Base-by-base conservation (phyloP, 2,113 vertebrate species). In the Sus scrofa region DNA sequence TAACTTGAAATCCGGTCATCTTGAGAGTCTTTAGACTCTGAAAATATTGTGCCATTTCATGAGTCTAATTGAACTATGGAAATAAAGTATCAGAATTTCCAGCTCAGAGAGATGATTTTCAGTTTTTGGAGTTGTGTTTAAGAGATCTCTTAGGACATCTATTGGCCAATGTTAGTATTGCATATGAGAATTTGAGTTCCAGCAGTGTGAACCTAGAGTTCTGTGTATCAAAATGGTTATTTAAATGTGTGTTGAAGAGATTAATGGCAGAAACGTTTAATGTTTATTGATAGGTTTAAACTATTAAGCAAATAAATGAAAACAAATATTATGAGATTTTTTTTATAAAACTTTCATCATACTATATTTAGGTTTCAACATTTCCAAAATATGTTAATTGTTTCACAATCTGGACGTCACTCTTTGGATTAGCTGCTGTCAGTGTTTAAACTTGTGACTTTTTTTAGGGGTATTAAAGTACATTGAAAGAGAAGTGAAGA, bases 81-180 rank as follows among this genome's bases (percentile, higher is more conserved):
- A 91, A 84, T 27, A 75, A 65, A 85, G 37, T 12, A 7, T n/a
- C 50, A 73, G 14, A 91, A 85, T 9, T 88, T 94, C 13, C 52
- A 92, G 30, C 50, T 95, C 74, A 87, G 26, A 73, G 2, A 60
- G 2, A n/a, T 90, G 78, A 86, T 85, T 63, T 77, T 96, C 44
- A n/a, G 6, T 95, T 71, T 34, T 83, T 68, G 26, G 44, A 56
- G 10, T 93, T 89, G 77, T 97, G 96, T 98, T 92, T 94, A 94
- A 96, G 98, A 97, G 98, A 98, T 96, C 98, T 98, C 98, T 98
- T 98, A 97, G 95, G 98, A 81, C 98, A 99, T 98, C 98, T 99
- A 96, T 96, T 98, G 99, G 98, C 50, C 50, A 94, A 87, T 84
- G 34, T 96, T 83, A 96, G 96, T 96, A 99, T 78, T 98, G 93